phyloP scores from a whole-genome alignment of 2,888 invertebrate species.

The Lissonota sp. region DNA sequence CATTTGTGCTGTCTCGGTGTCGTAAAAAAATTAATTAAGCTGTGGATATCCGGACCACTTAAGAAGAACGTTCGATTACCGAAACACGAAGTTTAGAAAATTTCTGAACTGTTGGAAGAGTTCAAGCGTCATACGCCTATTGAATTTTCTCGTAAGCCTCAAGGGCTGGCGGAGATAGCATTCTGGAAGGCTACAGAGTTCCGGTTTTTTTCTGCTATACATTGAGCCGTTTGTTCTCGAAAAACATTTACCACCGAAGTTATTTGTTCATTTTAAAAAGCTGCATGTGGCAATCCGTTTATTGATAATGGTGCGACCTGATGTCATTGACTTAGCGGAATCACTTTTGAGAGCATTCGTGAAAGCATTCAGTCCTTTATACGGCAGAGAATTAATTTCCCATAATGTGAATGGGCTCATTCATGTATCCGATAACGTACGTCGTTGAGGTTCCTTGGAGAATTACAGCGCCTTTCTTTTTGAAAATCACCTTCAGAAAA shows the following conservation, averaged over 20 bases:
- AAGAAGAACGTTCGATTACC: constrained; percentile 10
- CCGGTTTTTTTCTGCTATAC: constrained; percentile 19
- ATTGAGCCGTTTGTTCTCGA: constrained; percentile 1
- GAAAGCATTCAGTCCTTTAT: constrained; percentile 48
- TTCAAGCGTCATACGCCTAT: background rate
- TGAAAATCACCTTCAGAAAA: constrained; percentile 71
- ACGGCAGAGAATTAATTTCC: constrained; percentile 63
- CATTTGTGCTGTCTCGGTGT: constrained; percentile 31
- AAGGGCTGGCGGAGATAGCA: constrained; percentile 2
- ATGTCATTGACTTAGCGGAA: constrained; percentile 33
- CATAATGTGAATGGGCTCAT: constrained; percentile 76
- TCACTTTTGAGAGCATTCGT: constrained; percentile 67
- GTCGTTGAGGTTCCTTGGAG: constrained; percentile 71
- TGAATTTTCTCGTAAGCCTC: constrained; percentile 24
- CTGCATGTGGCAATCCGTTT: constrained; percentile 42
- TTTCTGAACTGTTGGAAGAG: constrained; percentile 3
- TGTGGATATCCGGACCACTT: constrained; percentile 3
- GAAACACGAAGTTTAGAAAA: background rate
- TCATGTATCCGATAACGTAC: constrained; percentile 73
- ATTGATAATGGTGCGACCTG: background rate
- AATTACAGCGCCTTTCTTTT: constrained; percentile 73
- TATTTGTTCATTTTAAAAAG: background rate
- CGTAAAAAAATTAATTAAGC: constrained; percentile 22
- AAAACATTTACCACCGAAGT: background rate
- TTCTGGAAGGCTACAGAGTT: constrained; percentile 35